Conservation (phyloP, 2,888 invertebrate genomes). For the Psylliodes chrysocephalus region DNA sequence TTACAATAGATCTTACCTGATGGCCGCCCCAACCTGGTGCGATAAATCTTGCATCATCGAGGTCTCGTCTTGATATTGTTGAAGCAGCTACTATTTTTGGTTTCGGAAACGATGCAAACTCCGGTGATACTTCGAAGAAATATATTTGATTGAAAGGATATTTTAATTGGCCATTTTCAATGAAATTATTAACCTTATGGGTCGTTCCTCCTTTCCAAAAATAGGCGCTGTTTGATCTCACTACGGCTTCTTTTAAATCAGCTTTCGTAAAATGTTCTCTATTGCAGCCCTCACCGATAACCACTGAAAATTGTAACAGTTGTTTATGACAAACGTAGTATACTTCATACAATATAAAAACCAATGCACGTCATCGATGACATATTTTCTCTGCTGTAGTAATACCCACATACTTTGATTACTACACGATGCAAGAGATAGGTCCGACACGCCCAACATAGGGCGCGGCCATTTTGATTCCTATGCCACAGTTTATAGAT, state of each 20-base stretch:
- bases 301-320: conserved; percentile 3
- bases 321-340: too few species aligned
- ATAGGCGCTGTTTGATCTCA: not conserved
- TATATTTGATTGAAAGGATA: not conserved
- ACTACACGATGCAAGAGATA: too few species aligned
- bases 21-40: conserved; percentile 5
- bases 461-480: too few species aligned
- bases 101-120: not conserved
- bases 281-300: not conserved
- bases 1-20: conserved; percentile 5
- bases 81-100: not conserved
- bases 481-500: too few species aligned
- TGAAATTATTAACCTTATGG: not conserved
- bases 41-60: not conserved
- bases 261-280: not conserved
- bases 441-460: too few species aligned
- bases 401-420: too few species aligned
- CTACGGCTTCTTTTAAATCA: not conserved
- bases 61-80: not conserved
- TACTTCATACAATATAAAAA: too few species aligned
- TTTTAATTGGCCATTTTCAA: not conserved
- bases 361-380: too few species aligned
- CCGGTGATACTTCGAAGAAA: not conserved
- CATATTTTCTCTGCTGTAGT: too few species aligned
- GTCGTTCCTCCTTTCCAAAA: not conserved